Conservation (phyloP, 2,888 invertebrate genomes). For the Lasioglossum villosulum region DNA sequence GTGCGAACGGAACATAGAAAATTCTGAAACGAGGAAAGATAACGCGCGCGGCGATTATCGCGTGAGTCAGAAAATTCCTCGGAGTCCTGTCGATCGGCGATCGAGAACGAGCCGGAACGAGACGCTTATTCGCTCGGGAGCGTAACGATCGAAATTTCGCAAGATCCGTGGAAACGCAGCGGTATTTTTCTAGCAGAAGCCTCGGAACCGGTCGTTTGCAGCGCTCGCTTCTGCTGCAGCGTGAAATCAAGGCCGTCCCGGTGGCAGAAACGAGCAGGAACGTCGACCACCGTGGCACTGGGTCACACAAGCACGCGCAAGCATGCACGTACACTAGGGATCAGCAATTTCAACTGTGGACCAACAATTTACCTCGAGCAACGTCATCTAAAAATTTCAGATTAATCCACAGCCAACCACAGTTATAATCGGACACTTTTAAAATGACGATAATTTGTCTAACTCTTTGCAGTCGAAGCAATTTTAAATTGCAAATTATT, state of each 20-base stretch:
- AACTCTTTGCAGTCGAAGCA: too few species aligned
- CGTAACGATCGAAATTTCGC: background rate
- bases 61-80: conserved; percentile 33
- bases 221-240: background rate
- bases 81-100: background rate
- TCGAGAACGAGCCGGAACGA: conserved; percentile 2
- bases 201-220: background rate
- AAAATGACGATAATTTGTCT: too few species aligned
- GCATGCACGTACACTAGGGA: background rate
- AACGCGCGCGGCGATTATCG: conserved; percentile 23
- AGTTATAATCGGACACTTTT: too few species aligned
- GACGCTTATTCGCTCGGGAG: background rate
- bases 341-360: too few species aligned
- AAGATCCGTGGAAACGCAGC: background rate
- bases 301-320: conserved; percentile 22
- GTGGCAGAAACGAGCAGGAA: background rate
- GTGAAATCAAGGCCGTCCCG: conserved; percentile 26
- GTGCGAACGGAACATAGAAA: background rate
- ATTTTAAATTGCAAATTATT: too few species aligned
- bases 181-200: background rate
- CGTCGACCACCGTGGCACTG: background rate
- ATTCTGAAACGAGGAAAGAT: conserved; percentile 17
- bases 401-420: too few species aligned
- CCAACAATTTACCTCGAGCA: too few species aligned
- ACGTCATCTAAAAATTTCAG: too few species aligned